These are phyloP conservation scores for Perizoma flavofasciatum DNA, from an alignment of 2,888 invertebrate genomes.

Conservation along the genomic window DNA sequence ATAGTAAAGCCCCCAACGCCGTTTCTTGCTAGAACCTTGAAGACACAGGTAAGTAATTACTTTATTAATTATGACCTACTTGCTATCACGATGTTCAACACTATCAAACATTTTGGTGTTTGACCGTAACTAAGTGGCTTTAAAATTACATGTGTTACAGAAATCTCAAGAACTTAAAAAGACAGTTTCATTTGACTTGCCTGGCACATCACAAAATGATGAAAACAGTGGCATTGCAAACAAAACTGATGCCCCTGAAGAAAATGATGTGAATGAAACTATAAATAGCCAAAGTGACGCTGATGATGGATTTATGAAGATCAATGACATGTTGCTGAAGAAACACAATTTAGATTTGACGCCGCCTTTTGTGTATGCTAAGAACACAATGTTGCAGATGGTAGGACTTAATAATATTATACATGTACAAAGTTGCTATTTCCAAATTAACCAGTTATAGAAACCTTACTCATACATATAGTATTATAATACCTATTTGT, in stretches of 20 bases:
- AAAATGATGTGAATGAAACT: constrained; percentile 46
- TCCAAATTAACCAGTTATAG: too few relatives aligned
- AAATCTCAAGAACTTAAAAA: constrained; percentile 44
- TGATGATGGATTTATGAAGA: constrained; percentile 56
- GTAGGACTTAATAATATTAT: constrained; percentile 1
- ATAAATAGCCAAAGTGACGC: constrained; percentile 47
- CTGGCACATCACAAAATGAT: constrained; percentile 9
- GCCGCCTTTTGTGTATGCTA: constrained; percentile 69
- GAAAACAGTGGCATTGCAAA: constrained; percentile 11
- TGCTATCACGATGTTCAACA: too few relatives aligned
- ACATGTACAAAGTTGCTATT: too few relatives aligned
- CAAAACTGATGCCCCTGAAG: constrained; percentile 28
- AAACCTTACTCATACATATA: too few relatives aligned
- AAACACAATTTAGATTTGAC: constrained; percentile 68
- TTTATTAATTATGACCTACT: too few relatives aligned
- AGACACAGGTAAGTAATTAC: constrained; percentile 39
- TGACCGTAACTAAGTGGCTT: too few relatives aligned
- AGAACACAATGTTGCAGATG: constrained; percentile 44
- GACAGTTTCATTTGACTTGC: constrained; percentile 51
- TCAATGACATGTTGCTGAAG: constrained; percentile 64
- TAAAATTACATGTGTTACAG: constrained; percentile 2
- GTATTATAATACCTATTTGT: too few relatives aligned
- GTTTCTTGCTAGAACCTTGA: constrained; percentile 55
- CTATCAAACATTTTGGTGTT: too few relatives aligned
- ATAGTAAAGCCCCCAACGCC: constrained; percentile 65